A percentile compares a stretch with the other conserved stretches of the same genome.
phyloP scores from a whole-genome alignment of 2,888 invertebrate genomes.

The Pomacea canaliculata region DNA sequence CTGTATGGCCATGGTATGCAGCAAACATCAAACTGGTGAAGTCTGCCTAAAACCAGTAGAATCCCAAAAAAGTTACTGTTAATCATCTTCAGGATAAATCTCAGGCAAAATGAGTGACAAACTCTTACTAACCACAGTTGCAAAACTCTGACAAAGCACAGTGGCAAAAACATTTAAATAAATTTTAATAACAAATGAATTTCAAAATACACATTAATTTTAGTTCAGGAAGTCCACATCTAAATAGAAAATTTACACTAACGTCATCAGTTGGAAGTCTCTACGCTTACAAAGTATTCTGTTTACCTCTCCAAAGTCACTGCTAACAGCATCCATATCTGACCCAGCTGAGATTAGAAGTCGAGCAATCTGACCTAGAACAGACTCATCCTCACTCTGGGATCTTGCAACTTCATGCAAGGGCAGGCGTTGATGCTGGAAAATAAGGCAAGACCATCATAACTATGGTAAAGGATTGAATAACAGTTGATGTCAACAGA shows the following conservation, averaged over 20 bases:
- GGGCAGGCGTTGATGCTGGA: constrained; percentile 65
- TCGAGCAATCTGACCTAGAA: constrained; percentile 58
- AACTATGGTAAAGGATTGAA: too few relatives aligned
- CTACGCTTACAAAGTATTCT: too few relatives aligned
- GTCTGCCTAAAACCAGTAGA: constrained; percentile 58
- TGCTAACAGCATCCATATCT: constrained; percentile 64
- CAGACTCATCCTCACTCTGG: constrained; percentile 54
- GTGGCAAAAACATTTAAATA: too few relatives aligned
- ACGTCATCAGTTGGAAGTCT: too few relatives aligned
- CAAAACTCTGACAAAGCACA: too few relatives aligned
- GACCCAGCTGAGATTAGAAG: constrained; percentile 53
- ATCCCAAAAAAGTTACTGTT: too few relatives aligned
- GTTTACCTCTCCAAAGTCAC: constrained; percentile 64
- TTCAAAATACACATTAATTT: too few relatives aligned
- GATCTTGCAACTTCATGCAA: constrained; percentile 68
- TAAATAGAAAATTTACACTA: too few relatives aligned
- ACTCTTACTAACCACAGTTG: too few relatives aligned
- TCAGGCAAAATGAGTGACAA: background rate
- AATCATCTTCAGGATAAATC: background rate
- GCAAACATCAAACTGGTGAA: constrained; percentile 70
- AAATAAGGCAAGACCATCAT: background rate
- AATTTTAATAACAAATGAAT: too few relatives aligned
- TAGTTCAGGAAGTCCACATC: too few relatives aligned
- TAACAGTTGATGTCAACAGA: too few relatives aligned
- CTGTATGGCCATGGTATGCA: constrained; percentile 67